Base-by-base conservation (phyloP, 2,797 vertebrate genomes). In the Arrhamphus sclerolepis region DNA sequence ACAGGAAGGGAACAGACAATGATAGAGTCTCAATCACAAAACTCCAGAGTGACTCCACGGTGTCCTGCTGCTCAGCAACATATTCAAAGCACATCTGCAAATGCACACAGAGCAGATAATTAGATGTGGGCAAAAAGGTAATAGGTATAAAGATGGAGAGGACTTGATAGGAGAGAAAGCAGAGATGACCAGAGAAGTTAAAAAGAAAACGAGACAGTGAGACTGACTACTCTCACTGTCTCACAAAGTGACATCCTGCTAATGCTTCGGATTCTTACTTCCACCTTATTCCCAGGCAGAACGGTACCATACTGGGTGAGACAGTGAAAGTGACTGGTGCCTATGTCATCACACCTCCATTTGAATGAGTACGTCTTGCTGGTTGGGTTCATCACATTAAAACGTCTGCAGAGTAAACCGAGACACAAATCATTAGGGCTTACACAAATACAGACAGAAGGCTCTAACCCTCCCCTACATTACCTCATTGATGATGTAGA, bases 381-480 rank as follows among this genome's bases (percentile, higher is more conserved):
- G 56, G 95, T 97, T 7, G 95, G 95, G 86, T 98, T 98, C 77
- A 95, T 40, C 52, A 95, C 88, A 21, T 55, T 82, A 53, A 98
- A 96, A 52, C 80, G 82, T 84, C 97, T 98, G 84, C 14, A 46
- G 17, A 54, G 40, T 46, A 31, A 58, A 54, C 20, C 24, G 7
- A 44, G 10, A 67, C 40, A 77, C 9, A 54, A n/a, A 20, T 9
- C 3, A 5, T 48, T 3, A 43, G 1, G 1, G 6, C 1, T 44
- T 29, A 42, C 4, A 22, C 21, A 39, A 7, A 58, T 10, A 4
- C 2, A 29, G 31, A 34, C n/a, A 4, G 29, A 41, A 51, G 20
- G 1, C 13, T 42, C n/a, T 31, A 19, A n/a, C 19, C 8, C 49
- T 13, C 46, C 19, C 22, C 20, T 43, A 1, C 41, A 7, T 57